These are phyloP conservation scores for Ethmia dodecea DNA, from an alignment of 2,888 invertebrate species.

Conservation along the genomic window DNA sequence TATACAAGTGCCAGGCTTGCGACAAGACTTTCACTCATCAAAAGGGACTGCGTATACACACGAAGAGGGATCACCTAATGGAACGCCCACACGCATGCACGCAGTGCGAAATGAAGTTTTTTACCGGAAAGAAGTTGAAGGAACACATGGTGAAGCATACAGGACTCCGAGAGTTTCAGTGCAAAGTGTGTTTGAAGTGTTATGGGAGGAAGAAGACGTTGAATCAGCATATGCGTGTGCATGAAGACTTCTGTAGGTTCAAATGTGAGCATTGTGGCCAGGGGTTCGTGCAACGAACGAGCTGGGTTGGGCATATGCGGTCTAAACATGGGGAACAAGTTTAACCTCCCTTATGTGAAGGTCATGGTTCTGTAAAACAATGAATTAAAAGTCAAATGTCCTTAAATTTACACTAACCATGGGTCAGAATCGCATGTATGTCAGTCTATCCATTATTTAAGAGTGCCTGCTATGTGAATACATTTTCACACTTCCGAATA, in stretches of 20 bases:
- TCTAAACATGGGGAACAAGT: constrained; percentile 25
- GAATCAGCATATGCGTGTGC: constrained; percentile 41
- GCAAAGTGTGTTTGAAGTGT: constrained; percentile 39
- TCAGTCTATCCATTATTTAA: too few species aligned
- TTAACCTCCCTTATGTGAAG: too few species aligned
- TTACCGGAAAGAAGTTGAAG: constrained; percentile 33
- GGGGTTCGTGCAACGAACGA: constrained; percentile 43
- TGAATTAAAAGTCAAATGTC: too few species aligned
- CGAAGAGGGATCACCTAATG: constrained; percentile 44
- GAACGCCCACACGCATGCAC: constrained; percentile 38
- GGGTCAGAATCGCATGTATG: too few species aligned
- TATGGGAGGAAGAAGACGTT: constrained; percentile 46
- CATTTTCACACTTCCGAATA: too few species aligned
- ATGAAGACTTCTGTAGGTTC: constrained; percentile 23
- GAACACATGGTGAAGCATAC: constrained; percentile 48
- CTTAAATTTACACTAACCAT: too few species aligned
- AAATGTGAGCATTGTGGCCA: constrained; percentile 35
- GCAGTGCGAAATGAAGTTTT: constrained; percentile 41
- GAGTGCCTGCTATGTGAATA: too few species aligned
- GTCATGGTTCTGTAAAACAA: too few species aligned
- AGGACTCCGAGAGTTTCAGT: constrained; percentile 37
- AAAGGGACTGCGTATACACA: constrained; percentile 36
- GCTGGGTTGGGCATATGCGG: constrained; percentile 57
- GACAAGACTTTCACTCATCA: constrained; percentile 37
- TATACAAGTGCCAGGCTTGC: constrained; percentile 42